phyloP scores from a whole-genome alignment of 1,140 invertebrate genomes.

The Microplitis mediator region DNA sequence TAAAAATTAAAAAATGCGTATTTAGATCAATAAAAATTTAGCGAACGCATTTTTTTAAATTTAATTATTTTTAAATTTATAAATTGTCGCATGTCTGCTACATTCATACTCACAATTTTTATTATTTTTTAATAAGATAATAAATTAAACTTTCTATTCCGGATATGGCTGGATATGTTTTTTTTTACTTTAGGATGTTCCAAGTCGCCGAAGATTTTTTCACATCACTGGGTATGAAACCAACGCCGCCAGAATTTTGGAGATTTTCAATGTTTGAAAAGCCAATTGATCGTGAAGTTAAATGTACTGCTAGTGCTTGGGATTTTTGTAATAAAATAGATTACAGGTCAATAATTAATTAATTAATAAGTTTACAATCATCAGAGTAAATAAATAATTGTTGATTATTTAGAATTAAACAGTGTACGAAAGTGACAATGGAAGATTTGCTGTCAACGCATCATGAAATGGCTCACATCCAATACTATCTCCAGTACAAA shows the following conservation, averaged over 20 bases:
- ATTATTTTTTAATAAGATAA: too few species aligned
- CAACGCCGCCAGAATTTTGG: constrained; percentile 82
- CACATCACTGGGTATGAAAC: constrained; percentile 77
- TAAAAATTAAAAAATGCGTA: too few species aligned
- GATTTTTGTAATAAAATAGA: constrained; percentile 86
- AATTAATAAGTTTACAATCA: too few species aligned
- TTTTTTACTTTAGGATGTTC: constrained; percentile 68
- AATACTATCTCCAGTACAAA: constrained; percentile 83
- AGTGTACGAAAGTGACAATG: constrained; percentile 84
- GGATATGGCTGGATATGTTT: not conserved
- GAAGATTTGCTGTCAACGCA: constrained; percentile 81
- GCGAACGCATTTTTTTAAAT: too few species aligned
- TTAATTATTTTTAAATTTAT: too few species aligned
- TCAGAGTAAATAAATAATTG: too few species aligned
- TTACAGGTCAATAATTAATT: constrained; percentile 67
- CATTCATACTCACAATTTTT: too few species aligned
- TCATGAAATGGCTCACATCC: constrained; percentile 85
- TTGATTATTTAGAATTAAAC: constrained; percentile 76
- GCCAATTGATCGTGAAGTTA: constrained; percentile 73
- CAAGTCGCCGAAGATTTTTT: constrained; percentile 83
- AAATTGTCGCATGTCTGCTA: too few species aligned
- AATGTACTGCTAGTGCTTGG: constrained; percentile 87
- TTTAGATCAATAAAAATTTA: too few species aligned
- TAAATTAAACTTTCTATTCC: not conserved
- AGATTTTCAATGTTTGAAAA: constrained; percentile 75